These are phyloP conservation scores for Agelaius tricolor DNA, from an alignment of 2,113 vertebrate genomes.

Conservation along the genomic window DNA sequence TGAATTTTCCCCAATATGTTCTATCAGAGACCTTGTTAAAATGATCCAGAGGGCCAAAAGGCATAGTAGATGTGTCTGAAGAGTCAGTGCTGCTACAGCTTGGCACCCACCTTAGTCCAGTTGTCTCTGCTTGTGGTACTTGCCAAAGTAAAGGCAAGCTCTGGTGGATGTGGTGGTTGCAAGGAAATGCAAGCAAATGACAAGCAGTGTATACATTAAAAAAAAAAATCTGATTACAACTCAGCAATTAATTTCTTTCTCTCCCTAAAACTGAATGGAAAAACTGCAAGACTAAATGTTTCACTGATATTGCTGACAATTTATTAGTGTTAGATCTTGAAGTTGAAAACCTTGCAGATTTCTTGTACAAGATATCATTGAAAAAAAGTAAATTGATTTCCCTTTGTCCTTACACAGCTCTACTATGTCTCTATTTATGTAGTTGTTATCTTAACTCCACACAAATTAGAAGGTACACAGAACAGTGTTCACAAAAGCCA, in stretches of 20 bases:
- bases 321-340: neutral
- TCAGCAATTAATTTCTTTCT: neutral
- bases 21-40: neutral
- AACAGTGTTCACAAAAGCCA: neutral
- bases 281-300: neutral
- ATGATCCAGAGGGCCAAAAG: neutral
- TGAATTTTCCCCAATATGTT: neutral
- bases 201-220: neutral
- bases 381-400: neutral
- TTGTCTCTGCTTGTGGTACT: neutral
- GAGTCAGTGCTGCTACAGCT: neutral
- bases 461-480: neutral
- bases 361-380: neutral
- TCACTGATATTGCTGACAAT: neutral
- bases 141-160: neutral
- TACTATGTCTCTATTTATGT: neutral
- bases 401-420: neutral
- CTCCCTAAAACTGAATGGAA: neutral
- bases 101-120: neutral
- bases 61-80: neutral
- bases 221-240: neutral
- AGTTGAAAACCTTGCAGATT: neutral
- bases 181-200: neutral
- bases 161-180: fast-evolving
- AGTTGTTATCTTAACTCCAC: neutral